phyloP scores from a whole-genome alignment of 2,113 vertebrate genomes.

The Corydoras sp. region DNA sequence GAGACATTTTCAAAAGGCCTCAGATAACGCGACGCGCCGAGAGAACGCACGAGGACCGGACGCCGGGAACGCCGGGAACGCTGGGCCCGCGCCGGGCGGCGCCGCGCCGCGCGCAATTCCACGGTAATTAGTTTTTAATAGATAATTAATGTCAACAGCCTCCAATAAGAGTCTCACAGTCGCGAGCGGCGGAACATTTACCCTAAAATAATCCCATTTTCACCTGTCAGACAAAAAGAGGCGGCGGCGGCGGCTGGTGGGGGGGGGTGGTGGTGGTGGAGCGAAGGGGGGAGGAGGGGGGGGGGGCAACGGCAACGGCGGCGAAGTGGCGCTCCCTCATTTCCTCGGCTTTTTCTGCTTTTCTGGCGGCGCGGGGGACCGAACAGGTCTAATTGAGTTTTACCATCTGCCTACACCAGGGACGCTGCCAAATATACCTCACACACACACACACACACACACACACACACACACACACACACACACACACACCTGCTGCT shows the following conservation, averaged over 20 bases:
- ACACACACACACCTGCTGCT: not conserved
- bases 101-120: too few relatives aligned
- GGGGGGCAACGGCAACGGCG: constrained; percentile 28
- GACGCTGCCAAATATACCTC: constrained; percentile 44
- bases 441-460: constrained; percentile 16
- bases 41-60: too few relatives aligned
- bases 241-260: not conserved
- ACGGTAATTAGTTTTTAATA: constrained; percentile 35
- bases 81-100: too few relatives aligned
- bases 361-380: constrained; percentile 63
- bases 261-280: too few relatives aligned
- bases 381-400: constrained; percentile 65
- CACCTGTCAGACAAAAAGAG: constrained; percentile 23
- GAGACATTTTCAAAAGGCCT: too few relatives aligned
- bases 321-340: constrained; percentile 34
- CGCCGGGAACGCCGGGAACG: too few relatives aligned
- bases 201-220: constrained; percentile 31
- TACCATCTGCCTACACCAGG: constrained; percentile 71
- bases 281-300: too few relatives aligned
- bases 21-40: too few relatives aligned
- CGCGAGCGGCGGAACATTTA: constrained; percentile 9
- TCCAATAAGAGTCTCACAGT: constrained; percentile 30
- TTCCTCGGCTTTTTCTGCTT: constrained; percentile 27
- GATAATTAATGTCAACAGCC: constrained; percentile 42
- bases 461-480: constrained; percentile 2